Evolutionary conservation across 2,888 invertebrate genomes (phyloP).

Genomic region (Drosophila mimica): DNA sequence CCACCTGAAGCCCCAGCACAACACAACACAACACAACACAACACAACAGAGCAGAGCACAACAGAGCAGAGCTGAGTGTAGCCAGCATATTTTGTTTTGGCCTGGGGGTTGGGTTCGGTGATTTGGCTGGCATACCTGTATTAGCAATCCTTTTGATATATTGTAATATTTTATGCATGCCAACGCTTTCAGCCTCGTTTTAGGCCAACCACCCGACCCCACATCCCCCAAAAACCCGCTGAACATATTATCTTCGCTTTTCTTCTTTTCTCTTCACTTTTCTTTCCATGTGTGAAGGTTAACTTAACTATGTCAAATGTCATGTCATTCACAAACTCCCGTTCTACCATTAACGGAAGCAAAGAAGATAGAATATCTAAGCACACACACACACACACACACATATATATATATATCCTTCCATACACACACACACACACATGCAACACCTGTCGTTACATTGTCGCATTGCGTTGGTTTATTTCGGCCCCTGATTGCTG

Average conservation of each 20-base stretch:
- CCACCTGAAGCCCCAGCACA: background rate
- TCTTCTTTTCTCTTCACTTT: background rate
- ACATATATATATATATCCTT: background rate
- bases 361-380: conserved; percentile 24
- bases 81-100: conserved; percentile 4
- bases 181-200: conserved; percentile 35
- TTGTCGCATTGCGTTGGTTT: conserved; percentile 45
- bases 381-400: conserved; percentile 14
- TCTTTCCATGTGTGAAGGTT: conserved; percentile 17
- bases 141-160: conserved; percentile 74
- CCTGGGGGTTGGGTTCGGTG: background rate
- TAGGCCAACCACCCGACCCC: conserved; percentile 1
- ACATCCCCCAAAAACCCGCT: background rate
- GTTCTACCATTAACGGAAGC: background rate
- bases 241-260: conserved; percentile 7
- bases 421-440: conserved; percentile 9
- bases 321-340: conserved; percentile 53
- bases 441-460: conserved; percentile 55
- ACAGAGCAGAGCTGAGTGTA: background rate
- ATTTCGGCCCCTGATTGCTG: conserved; percentile 43
- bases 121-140: conserved; percentile 38
- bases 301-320: conserved; percentile 64
- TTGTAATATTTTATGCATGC: conserved; percentile 65
- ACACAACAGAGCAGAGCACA: background rate
- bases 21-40: background rate